phyloP scores from a whole-genome alignment of 2,888 invertebrate genomes.

The Latrodectus hesperus region DNA sequence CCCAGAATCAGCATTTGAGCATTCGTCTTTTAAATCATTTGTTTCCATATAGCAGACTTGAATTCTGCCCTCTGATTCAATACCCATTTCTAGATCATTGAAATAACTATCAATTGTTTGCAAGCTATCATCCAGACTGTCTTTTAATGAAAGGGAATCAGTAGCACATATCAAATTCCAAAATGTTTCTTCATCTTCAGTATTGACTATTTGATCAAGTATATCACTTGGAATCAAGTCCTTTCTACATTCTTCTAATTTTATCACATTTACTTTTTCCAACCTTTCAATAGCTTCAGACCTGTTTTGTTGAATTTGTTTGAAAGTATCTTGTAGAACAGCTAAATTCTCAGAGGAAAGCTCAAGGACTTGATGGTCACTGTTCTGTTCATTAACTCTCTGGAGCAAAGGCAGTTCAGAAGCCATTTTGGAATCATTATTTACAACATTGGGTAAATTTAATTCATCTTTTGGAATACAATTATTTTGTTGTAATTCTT shows the following conservation, averaged over 20 bases:
- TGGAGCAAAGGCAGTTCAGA: slow-evolving; percentile 17
- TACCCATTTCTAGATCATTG: slow-evolving; percentile 33
- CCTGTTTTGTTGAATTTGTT: slow-evolving; percentile 20
- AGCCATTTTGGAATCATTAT: slow-evolving; percentile 17
- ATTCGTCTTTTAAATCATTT: slow-evolving; percentile 53
- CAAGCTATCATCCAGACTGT: slow-evolving; percentile 47
- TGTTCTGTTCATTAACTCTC: slow-evolving; percentile 6
- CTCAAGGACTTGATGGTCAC: slow-evolving; percentile 38
- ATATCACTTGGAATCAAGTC: slow-evolving; percentile 34
- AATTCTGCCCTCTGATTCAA: slow-evolving; percentile 16
- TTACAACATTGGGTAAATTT: slow-evolving; percentile 15
- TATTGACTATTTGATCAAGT: slow-evolving; percentile 58
- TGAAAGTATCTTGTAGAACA: slow-evolving; percentile 57
- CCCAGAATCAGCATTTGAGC: slow-evolving; percentile 66
- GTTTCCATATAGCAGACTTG: slow-evolving; percentile 26
- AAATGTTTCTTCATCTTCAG: slow-evolving; percentile 66
- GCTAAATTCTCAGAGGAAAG: slow-evolving; percentile 52
- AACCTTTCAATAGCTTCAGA: slow-evolving; percentile 1
- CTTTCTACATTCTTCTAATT: slow-evolving; percentile 27
- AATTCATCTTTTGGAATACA: slow-evolving; percentile 1
- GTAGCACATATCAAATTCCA: slow-evolving; percentile 64
- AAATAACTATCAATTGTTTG: slow-evolving; percentile 55
- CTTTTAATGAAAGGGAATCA: slow-evolving; percentile 37
- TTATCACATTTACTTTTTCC: slow-evolving; percentile 9
- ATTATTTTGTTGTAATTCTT: slow-evolving; percentile 30